Evolutionary conservation across 2,888 invertebrate species (phyloP).

Genomic region (Oxycera nigricornis): DNA sequence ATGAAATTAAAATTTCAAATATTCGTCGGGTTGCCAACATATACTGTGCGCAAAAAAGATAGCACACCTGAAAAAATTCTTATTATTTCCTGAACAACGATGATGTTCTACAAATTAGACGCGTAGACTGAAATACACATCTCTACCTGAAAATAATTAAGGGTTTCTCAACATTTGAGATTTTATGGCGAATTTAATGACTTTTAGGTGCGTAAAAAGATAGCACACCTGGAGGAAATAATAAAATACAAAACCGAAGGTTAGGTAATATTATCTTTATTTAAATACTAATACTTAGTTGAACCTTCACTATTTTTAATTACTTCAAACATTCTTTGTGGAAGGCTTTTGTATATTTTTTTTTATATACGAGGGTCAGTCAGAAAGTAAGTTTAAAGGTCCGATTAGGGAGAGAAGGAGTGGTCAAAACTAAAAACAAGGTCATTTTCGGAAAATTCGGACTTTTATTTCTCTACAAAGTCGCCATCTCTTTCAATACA

Average conservation of each 20-base stretch:
- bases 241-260: neutral
- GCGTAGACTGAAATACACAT: neutral
- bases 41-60: neutral
- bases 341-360: neutral
- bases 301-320: neutral
- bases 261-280: neutral
- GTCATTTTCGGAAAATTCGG: no score
- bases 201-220: neutral
- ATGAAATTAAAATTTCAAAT: neutral
- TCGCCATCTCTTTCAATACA: no score
- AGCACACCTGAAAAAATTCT: neutral
- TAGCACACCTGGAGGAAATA: neutral
- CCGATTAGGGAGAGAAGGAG: no score
- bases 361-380: no score
- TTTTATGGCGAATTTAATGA: neutral
- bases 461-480: no score
- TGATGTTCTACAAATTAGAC: neutral
- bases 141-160: neutral
- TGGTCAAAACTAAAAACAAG: no score
- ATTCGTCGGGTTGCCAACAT: neutral
- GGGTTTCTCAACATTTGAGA: neutral
- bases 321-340: neutral
- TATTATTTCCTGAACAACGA: neutral
- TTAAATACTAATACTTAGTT: neutral
- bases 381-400: no score